Percentiles rank a stretch among this genome's conserved stretches.
These are phyloP conservation scores for Ditylenchus dipsaci DNA, from an alignment of 1,140 invertebrate genomes.

Conservation along the genomic window DNA sequence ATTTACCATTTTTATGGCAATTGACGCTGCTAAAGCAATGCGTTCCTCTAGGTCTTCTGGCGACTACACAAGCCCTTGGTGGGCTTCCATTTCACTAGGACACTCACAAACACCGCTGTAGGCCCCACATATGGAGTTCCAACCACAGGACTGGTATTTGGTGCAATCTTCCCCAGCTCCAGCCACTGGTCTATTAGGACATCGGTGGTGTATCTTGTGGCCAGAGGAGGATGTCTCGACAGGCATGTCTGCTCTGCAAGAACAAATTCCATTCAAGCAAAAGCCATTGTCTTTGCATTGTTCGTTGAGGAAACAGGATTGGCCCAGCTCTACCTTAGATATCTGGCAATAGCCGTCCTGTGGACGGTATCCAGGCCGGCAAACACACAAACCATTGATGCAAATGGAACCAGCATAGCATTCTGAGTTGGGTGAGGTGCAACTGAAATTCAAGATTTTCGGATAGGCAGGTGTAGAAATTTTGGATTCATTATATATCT, in stretches of 20 bases:
- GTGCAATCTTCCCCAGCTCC: slow-evolving; percentile 52
- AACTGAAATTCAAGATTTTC: too few relatives aligned
- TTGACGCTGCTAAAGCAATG: slow-evolving; percentile 9
- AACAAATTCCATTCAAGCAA: slow-evolving; percentile 44
- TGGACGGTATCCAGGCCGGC: slow-evolving; percentile 45
- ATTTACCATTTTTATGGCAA: too few relatives aligned
- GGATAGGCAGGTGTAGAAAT: too few relatives aligned
- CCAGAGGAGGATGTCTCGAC: too few relatives aligned
- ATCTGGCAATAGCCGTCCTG: slow-evolving; percentile 40
- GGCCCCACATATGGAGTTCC: slow-evolving; percentile 50
- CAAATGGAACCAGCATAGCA: slow-evolving; percentile 26
- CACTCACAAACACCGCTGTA: slow-evolving; percentile 54
- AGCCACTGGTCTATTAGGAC: slow-evolving; percentile 22
- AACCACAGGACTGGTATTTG: slow-evolving; percentile 36
- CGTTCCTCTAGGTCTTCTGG: slow-evolving; percentile 13
- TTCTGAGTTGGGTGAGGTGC: not conserved
- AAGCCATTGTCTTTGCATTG: slow-evolving; percentile 42
- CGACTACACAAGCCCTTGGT: slow-evolving; percentile 15
- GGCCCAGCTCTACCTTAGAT: slow-evolving; percentile 35
- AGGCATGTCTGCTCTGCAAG: slow-evolving; percentile 5
- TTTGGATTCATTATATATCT: too few relatives aligned
- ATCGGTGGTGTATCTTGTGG: too few relatives aligned
- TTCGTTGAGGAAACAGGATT: slow-evolving; percentile 44
- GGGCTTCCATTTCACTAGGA: slow-evolving; percentile 48
- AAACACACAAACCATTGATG: slow-evolving; percentile 36